Percentiles rank a stretch among this genome's conserved stretches.
phyloP scores from a whole-genome alignment of 2,113 vertebrate species.

The Aldabrachelys gigantea region DNA sequence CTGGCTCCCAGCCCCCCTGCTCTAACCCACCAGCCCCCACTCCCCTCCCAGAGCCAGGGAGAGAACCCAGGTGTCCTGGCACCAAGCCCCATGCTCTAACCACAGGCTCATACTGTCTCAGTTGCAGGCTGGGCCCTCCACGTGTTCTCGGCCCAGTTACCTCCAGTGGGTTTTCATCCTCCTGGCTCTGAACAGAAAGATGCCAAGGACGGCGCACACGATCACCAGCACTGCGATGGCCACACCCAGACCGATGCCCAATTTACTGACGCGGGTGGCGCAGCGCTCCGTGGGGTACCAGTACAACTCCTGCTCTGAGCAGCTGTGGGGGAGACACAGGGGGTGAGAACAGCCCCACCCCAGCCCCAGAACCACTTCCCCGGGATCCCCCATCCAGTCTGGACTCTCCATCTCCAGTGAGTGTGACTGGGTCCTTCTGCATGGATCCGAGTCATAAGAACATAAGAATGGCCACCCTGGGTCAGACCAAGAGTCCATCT shows the following conservation, averaged over 20 bases:
- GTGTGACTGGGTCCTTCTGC: not conserved
- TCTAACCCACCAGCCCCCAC: too few species aligned
- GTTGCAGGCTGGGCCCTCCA: not conserved
- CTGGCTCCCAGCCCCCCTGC: too few species aligned
- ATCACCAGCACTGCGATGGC: rapidly evolving
- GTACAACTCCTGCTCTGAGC: not conserved
- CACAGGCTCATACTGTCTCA: too few species aligned
- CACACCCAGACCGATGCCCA: not conserved
- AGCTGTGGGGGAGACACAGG: not conserved
- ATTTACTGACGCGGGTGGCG: not conserved
- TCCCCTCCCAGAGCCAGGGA: not conserved
- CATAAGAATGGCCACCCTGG: rapidly evolving
- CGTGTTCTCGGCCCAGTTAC: not conserved
- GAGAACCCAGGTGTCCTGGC: not conserved
- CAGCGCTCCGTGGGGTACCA: not conserved
- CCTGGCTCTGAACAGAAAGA: not conserved
- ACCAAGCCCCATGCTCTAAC: rapidly evolving
- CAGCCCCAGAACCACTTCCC: not conserved
- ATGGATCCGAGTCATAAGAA: too few species aligned
- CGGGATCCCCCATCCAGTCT: rapidly evolving
- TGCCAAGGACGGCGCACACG: rapidly evolving
- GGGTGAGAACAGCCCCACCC: not conserved
- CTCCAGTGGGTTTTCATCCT: not conserved
- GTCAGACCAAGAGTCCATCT: too few species aligned
- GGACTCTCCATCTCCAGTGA: not conserved